These are phyloP conservation scores for Numida meleagris DNA, from an alignment of 2,113 vertebrate species.

Conservation along the genomic window DNA sequence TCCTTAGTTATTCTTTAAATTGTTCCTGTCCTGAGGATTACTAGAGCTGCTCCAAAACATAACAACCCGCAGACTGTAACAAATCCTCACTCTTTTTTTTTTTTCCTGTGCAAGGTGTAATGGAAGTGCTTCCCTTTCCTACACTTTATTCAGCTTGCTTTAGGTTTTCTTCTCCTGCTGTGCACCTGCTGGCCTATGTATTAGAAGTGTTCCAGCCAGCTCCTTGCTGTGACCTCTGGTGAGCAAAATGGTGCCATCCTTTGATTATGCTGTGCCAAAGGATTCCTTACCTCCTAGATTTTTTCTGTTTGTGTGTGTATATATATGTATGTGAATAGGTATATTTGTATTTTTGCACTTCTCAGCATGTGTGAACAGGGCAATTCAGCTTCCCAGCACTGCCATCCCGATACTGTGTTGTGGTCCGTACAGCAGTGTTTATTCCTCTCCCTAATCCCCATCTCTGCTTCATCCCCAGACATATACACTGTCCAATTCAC, in stretches of 20 bases:
- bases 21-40: not conserved
- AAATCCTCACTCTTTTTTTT: not conserved
- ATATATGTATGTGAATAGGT: not conserved
- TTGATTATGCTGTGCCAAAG: not conserved
- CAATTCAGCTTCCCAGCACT: not conserved
- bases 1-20: not conserved
- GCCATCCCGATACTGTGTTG: not conserved
- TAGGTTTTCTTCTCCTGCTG: rapidly evolving
- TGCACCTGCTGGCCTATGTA: not conserved
- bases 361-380: not conserved
- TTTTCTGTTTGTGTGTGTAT: no score
- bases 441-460: not conserved
- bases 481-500: not conserved
- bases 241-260: not conserved
- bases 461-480: not conserved
- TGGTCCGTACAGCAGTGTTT: not conserved
- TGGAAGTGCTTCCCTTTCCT: not conserved
- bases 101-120: not conserved
- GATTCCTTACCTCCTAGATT: not conserved
- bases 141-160: not conserved
- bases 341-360: not conserved
- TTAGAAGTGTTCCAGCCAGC: not conserved
- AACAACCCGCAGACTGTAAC: not conserved
- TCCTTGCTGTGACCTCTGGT: not conserved
- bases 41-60: not conserved